Evolutionary conservation across 2,888 invertebrate genomes (phyloP), one percentile per base, ranked within the genome.

Genomic region (Xylota sylvarum): DNA sequence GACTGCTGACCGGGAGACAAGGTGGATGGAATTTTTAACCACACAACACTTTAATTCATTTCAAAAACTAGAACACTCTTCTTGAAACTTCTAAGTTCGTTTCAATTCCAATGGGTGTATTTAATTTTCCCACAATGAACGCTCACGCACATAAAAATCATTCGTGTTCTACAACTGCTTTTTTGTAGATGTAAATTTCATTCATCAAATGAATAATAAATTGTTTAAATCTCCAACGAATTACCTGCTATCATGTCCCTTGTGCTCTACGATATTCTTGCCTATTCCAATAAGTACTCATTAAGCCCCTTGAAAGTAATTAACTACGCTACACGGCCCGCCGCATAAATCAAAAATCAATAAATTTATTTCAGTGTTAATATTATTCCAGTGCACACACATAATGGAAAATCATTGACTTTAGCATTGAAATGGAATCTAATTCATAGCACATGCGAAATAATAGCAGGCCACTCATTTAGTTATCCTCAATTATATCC

Each of bases 291-390:
- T 55, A 64, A 56, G 40, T 40, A 56, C 52, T 78, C 43, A 62
- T 70, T 64, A 32, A 79, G 19, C 56, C 35, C 27, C 23, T 32
- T 37, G 23, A 64, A 27, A 56, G 64, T 56, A 64, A 79, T 64
- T 72, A 72, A 64, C 52, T 35, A 35, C 17, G 43, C 43, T 27
- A 32, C 58, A 62, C 35, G n/a, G 56, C 35, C 46, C 23, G 32
- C 6, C 30, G 46, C 37, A 72, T 72, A 72, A 72, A 79, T 65
- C 46, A 62, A 79, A 79, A 70, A 78, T 78, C 62, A 79, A 79
- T 79, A 65, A 79, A 64, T 70, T 50, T 32, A 40, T 70, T 50
- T 67, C 56, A 58, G 58, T 70, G 56, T 60, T 60, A 23, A 48
- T 58, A 35, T 48, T 72, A 56, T 69, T 56, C 17, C 30, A 62